Base-by-base conservation (phyloP, 2,797 vertebrate species). In the Aselliscus stoliczkanus region DNA sequence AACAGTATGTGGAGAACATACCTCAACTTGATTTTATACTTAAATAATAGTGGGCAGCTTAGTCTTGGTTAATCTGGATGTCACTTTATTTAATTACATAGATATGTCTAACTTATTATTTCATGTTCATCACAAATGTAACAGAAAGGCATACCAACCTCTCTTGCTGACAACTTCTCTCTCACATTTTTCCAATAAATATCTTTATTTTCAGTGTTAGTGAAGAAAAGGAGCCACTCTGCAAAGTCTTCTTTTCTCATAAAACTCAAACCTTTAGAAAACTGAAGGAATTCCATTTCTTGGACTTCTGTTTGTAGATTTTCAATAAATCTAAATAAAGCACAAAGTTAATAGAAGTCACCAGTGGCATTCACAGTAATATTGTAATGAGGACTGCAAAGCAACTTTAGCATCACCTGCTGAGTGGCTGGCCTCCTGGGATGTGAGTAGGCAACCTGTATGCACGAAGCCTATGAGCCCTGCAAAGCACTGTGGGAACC, bases 191-290 rank as follows among this genome's bases (percentile, higher is more conserved):
- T 99, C 99, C 99, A 99, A 97, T 99, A 99, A 50, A 99, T 91
- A 18, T 99, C 99, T 90, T 99, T 99, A 98, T 99, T 98, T 98
- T 99, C 99, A 96, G 99, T 99, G 34, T 99, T 99, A 62, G 99
- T 99, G 98, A 99, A 99, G 97, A 99, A 99, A 29, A 99, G 98
- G n/a, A 99, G 98, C 99, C 99, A 99, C 60, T 99, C 99, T 0
- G 99, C 99, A 98, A 99, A 99, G 97, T 99, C 99, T 95, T 99
- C 99, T 95, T 99, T 99, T 27, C 99, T 98, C 99, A 99, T 99
- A 96, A 99, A 99, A 76, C 97, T 99, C 99, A 99, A 98, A 31
- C 99, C 99, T 98, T 98, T 99, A 34, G 99, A 99, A 98, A 99
- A 99, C 97, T 99, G 99, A 34, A 99, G 98, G 98, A 99, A 99